These are phyloP conservation scores for Parapristionchus giblindavisi DNA, from an alignment of 2,888 invertebrate species.

Conservation along the genomic window DNA sequence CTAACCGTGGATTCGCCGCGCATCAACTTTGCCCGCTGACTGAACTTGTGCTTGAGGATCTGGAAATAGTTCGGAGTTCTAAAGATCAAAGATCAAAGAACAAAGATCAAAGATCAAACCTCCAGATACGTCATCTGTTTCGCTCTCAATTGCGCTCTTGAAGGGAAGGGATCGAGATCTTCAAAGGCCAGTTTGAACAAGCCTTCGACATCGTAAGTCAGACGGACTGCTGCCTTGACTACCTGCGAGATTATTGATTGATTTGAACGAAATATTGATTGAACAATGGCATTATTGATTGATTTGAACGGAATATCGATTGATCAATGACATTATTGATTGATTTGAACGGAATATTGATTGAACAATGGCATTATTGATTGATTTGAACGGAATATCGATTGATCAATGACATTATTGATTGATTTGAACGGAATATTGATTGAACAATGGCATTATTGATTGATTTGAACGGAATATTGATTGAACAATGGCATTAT, in stretches of 20 bases:
- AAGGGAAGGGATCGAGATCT: conserved; percentile 72
- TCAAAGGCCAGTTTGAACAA: conserved; percentile 70
- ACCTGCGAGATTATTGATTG: conserved; percentile 45
- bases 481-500: not conserved
- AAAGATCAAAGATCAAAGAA: not conserved
- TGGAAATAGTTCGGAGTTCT: not conserved
- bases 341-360: too few relatives aligned
- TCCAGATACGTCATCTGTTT: conserved; percentile 72
- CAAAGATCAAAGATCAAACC: conserved; percentile 44
- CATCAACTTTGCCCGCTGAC: conserved; percentile 11
- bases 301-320: not conserved
- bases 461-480: not conserved
- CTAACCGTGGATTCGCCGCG: conserved; percentile 26
- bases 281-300: not conserved
- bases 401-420: not conserved
- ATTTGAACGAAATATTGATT: not conserved
- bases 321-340: not conserved
- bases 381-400: not conserved
- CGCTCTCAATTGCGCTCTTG: conserved; percentile 70
- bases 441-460: not conserved
- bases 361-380: too few relatives aligned
- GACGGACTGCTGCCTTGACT: conserved; percentile 72
- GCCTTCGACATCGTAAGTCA: conserved; percentile 73
- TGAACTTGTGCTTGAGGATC: conserved; percentile 22
- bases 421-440: not conserved